A percentile compares a stretch with the other conserved stretches of the same genome.
phyloP scores from a whole-genome alignment of 2,797 vertebrate genomes.

The Erethizon dorsatum region DNA sequence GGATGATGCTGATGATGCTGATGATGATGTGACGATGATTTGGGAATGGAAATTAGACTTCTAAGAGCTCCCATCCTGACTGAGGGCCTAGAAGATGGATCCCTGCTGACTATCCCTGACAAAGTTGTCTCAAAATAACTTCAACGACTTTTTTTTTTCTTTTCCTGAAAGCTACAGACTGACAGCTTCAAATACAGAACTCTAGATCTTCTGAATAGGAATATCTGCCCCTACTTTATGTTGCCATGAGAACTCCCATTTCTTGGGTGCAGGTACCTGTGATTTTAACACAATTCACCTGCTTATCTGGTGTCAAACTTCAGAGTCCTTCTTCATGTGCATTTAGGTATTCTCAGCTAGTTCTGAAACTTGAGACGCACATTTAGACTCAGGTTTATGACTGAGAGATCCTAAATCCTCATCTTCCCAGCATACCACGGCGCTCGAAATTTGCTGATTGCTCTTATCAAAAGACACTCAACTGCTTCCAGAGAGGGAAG shows the following conservation, averaged over 20 bases:
- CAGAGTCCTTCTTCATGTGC: neutral
- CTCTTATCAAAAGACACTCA: neutral
- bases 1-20: neutral
- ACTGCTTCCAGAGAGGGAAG: neutral
- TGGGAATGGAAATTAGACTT: constrained; percentile 25
- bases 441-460: neutral
- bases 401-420: neutral
- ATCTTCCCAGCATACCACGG: neutral
- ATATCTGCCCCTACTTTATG: neutral
- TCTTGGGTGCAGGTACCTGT: neutral
- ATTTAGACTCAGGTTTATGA: neutral
- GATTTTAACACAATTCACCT: neutral
- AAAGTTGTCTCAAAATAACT: neutral
- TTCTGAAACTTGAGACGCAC: neutral
- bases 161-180: constrained; percentile 27
- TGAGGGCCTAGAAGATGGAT: neutral
- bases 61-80: neutral
- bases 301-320: neutral
- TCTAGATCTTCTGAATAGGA: neutral
- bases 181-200: neutral
- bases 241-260: neutral
- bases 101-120: neutral
- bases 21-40: neutral
- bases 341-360: neutral
- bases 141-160: neutral